Conservation (phyloP, 2,888 invertebrate species). For the Strigamia crassipes region DNA sequence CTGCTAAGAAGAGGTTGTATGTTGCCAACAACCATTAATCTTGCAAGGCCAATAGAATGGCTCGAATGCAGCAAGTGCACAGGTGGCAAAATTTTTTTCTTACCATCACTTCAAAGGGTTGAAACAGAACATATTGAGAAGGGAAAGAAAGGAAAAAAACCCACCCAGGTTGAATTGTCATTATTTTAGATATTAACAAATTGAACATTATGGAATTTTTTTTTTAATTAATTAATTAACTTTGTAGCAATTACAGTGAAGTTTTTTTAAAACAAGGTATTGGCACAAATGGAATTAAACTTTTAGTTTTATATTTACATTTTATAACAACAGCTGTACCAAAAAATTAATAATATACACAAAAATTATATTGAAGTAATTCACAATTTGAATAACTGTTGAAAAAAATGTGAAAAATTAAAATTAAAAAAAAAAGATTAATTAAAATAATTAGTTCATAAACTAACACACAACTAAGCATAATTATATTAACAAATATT, state of each 20-base stretch:
- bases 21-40: slow-evolving; percentile 42
- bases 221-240: background rate
- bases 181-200: background rate
- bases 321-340: slow-evolving; percentile 23
- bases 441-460: slow-evolving; percentile 27
- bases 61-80: background rate
- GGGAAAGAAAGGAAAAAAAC: background rate
- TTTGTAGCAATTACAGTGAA: background rate
- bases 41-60: slow-evolving; percentile 34
- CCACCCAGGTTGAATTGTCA: slow-evolving; percentile 13
- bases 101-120: slow-evolving; percentile 31
- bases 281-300: slow-evolving; percentile 33
- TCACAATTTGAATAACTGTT: slow-evolving; percentile 8
- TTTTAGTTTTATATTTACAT: slow-evolving; percentile 25
- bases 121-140: slow-evolving; percentile 12
- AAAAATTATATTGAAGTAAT: background rate
- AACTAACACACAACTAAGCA: slow-evolving; percentile 28
- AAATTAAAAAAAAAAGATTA: background rate
- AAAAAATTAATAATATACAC: slow-evolving; percentile 10
- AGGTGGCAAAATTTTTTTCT: slow-evolving; percentile 34
- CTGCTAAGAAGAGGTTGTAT: slow-evolving; percentile 30
- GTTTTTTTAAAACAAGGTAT: background rate
- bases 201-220: background rate
- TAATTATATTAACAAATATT: slow-evolving; percentile 13
- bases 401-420: background rate